Evolutionary conservation across 2,888 invertebrate genomes (phyloP), one percentile per base, ranked within the genome.

Genomic region (Andrena flavipes): DNA sequence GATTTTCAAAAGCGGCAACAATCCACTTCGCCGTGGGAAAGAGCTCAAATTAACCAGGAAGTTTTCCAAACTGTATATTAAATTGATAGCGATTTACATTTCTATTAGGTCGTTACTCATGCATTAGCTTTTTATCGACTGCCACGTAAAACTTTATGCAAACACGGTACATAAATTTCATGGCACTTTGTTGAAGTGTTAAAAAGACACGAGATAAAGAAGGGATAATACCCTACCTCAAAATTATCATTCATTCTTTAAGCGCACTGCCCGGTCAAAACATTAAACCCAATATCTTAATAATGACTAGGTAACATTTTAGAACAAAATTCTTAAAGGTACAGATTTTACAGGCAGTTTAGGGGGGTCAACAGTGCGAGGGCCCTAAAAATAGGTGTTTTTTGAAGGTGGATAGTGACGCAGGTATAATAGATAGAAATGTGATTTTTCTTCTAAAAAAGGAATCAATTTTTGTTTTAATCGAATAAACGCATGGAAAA

Each of bases 51-150:
- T 59, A 42, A 70, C 33, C 10, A 51, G 54, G 48, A 72, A 73
- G 26, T 29, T 74, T 73, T 59, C 33, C 56, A 77, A 71, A 69
- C 71, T 76, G 80, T 80, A 71, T 84, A 76, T 77, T 75, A 84
- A 80, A 80, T 84, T 77, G 30, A 75, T 72, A 42, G 63, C 48
- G 54, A 84, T 84, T 84, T 84, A 80, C 80, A 84, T 84, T 84
- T 84, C 80, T 84, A 80, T 84, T 71, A 77, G 67, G 72, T 84
- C 72, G 65, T 84, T 84, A 73, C 60, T 64, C 84, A 77, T 84
- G 80, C 84, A 84, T 80, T 77, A 84, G 65, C 60, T 84, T 80
- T 80, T 84, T 69, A 80, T 84, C 76, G 65, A 49, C 49, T 63
- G 23, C 54, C 30, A 62, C 72, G 33, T 33, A 20, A 54, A 59